phyloP scores from a whole-genome alignment of 2,888 invertebrate genomes.

The Hirtodrosophila cameraria region DNA sequence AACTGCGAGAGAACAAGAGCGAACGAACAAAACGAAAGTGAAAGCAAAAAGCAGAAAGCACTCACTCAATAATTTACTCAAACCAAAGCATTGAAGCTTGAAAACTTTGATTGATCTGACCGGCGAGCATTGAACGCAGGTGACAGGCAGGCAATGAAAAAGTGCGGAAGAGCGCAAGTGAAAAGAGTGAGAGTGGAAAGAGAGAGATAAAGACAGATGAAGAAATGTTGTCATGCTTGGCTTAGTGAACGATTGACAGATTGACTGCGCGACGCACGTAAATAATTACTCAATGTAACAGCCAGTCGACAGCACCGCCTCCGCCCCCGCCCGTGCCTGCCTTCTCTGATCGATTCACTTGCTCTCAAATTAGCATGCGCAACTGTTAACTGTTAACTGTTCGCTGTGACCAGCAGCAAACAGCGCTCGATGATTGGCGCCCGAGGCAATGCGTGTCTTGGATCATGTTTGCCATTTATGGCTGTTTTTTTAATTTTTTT shows the following conservation, averaged over 20 bases:
- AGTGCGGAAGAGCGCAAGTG: conserved; percentile 48
- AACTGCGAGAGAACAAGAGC: conserved; percentile 4
- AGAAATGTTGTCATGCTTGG: conserved; percentile 53
- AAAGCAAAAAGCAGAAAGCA: conserved; percentile 60
- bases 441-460: conserved; percentile 51
- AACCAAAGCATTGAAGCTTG: conserved; percentile 36
- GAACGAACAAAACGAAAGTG: conserved; percentile 60
- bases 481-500: conserved; percentile 17
- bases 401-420: neutral
- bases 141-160: conserved; percentile 46
- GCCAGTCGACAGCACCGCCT: conserved; percentile 14
- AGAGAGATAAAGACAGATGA: conserved; percentile 16
- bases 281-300: conserved; percentile 69
- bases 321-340: conserved; percentile 6
- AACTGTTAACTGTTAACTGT: conserved; percentile 34
- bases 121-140: conserved; percentile 65
- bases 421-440: neutral
- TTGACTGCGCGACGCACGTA: conserved; percentile 48
- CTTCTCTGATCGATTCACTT: conserved; percentile 56
- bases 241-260: conserved; percentile 55
- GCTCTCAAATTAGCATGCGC: conserved; percentile 66
- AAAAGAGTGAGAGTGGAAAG: conserved; percentile 12
- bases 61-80: conserved; percentile 24
- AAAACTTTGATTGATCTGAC: conserved; percentile 67
- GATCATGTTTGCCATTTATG: conserved; percentile 45